Evolutionary conservation across 2,888 invertebrate species (phyloP), one percentile per base, ranked within the genome.

Genomic region (Clitarchus hookeri): DNA sequence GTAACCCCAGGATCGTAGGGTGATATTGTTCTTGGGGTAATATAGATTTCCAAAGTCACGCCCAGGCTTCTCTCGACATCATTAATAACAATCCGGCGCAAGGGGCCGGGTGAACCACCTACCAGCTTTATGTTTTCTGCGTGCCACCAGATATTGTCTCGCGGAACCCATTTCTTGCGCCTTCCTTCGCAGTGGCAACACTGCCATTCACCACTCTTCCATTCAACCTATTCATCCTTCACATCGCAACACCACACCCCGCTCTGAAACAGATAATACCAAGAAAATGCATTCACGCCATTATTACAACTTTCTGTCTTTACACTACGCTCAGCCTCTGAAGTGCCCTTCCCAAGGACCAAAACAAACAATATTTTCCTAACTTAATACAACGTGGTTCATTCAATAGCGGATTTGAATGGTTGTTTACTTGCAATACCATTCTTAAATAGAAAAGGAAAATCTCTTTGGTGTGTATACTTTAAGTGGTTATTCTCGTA

Each of bases 121-220:
- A 65, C 65, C 65, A 65, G 65, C 65, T 65, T 65, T 65, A 6
- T 65, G 65, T 6, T 65, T 65, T 65, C 65, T 65, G 65, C 65
- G 65, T 65, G 65, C 65, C 65, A n/a, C 65, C 65, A 65, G 65
- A 65, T 65, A 65, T 65, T 65, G 65, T 65, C 65, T 65, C 65
- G 13, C 23, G 65, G 23, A 65, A n/a, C 65, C 65, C 65, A n/a
- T 65, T 65, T 65, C 65, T 65, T 65, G 65, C 65, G 65, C 65
- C 65, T 65, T 65, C 65, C 65, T 65, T 65, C 65, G 65, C 23
- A 65, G 65, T n/a, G 65, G 19, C 65, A n/a, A 65, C 65, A 65
- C 65, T 65, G 65, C 65, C 65, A 65, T 65, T 65, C 65, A n/a
- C 65, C n/a, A 65, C 16, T 65, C 65, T n/a, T 23, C 65, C 65